A percentile compares a stretch with the other conserved stretches of the same genome.
Conservation (phyloP, 1,140 invertebrate genomes). For the Adoxophyes honmai region DNA sequence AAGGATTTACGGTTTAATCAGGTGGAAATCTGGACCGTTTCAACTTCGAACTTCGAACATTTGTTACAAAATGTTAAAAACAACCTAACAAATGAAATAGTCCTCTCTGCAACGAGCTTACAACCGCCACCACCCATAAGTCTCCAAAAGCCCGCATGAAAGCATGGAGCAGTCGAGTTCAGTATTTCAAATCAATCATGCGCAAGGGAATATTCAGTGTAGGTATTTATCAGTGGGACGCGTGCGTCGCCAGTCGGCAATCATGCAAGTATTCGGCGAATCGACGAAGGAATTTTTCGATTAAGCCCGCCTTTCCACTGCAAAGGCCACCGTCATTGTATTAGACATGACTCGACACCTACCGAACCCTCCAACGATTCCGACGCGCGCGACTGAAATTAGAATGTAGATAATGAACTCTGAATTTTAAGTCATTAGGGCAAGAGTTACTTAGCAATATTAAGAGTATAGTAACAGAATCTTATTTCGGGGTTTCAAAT, state of each 20-base stretch:
- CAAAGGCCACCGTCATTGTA: background rate
- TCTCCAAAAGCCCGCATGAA: too few relatives aligned
- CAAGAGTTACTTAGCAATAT: too few relatives aligned
- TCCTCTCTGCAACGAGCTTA: too few relatives aligned
- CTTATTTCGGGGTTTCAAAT: too few relatives aligned
- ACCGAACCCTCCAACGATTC: background rate
- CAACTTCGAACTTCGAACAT: too few relatives aligned
- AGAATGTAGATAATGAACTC: background rate
- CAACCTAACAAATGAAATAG: too few relatives aligned
- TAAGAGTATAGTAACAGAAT: too few relatives aligned
- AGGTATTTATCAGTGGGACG: background rate
- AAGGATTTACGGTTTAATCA: too few relatives aligned
- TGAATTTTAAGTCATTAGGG: too few relatives aligned
- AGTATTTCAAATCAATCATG: conserved; percentile 1
- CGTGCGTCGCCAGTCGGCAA: background rate
- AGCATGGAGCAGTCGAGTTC: background rate
- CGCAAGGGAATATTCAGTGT: background rate
- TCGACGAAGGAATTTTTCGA: conserved; percentile 6
- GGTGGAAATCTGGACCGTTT: too few relatives aligned
- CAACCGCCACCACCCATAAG: too few relatives aligned
- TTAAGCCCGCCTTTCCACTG: conserved; percentile 4
- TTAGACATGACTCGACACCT: conserved; percentile 2
- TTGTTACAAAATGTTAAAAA: too few relatives aligned
- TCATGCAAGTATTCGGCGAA: conserved; percentile 11
- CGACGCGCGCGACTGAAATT: background rate